A percentile compares a stretch with the other conserved stretches of the same genome.
Conservation (phyloP, 2,888 invertebrate species). For the Lycocerus yunnanus region DNA sequence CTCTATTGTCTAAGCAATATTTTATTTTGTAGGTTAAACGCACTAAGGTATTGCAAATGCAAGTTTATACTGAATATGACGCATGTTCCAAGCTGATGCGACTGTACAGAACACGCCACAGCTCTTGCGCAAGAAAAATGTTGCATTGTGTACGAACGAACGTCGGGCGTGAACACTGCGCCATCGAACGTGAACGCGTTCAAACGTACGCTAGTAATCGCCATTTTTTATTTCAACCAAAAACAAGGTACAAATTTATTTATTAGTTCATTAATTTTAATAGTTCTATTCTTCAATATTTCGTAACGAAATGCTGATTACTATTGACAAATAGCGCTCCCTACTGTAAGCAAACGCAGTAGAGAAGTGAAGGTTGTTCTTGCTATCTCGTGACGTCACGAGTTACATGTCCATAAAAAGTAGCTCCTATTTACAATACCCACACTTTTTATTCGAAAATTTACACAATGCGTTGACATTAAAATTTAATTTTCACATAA, state of each 20-base stretch:
- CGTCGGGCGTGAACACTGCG: not conserved
- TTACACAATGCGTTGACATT: not conserved
- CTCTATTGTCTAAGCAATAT: not conserved
- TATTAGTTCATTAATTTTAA: not conserved
- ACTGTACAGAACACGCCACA: not conserved
- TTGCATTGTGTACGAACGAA: not conserved
- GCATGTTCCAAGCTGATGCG: not conserved
- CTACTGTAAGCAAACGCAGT: constrained; percentile 15
- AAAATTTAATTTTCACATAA: not conserved
- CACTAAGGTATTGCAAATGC: not conserved
- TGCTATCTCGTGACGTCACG: constrained; percentile 14
- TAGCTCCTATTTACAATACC: not conserved
- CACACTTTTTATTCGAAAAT: not conserved
- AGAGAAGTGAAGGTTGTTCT: constrained; percentile 24
- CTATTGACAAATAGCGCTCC: constrained; percentile 12
- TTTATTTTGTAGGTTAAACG: not conserved
- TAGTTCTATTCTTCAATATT: not conserved
- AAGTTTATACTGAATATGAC: not conserved
- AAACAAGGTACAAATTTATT: not conserved
- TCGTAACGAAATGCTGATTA: not conserved
- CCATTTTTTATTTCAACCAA: not conserved
- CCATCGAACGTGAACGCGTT: not conserved
- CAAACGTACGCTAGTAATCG: not conserved
- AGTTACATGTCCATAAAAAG: not conserved
- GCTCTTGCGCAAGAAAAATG: not conserved